phyloP scores from a whole-genome alignment of 2,113 vertebrate genomes.

The Typhlomys cinereus region DNA sequence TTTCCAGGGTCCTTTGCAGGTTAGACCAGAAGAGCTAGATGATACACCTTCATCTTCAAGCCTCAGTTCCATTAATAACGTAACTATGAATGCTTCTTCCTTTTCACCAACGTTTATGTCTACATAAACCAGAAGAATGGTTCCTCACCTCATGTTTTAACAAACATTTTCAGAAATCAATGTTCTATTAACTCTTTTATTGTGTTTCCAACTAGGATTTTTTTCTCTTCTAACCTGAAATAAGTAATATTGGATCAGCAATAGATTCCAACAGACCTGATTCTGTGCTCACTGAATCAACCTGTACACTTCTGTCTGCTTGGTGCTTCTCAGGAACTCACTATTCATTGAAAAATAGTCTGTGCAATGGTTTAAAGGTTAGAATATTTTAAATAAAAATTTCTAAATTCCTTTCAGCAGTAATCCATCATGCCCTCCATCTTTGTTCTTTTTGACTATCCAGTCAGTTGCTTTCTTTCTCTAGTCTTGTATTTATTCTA shows the following conservation, averaged over 20 bases:
- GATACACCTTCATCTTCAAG: background rate
- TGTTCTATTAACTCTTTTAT: background rate
- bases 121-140: background rate
- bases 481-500: conserved; percentile 48
- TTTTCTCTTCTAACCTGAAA: background rate
- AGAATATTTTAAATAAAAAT: background rate
- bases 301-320: background rate
- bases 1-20: background rate
- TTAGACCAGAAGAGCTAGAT: background rate
- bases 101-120: background rate
- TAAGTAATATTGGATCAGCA: background rate
- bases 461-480: background rate
- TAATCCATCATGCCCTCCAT: background rate
- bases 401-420: background rate
- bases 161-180: background rate
- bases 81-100: background rate
- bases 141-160: background rate
- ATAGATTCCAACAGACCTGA: background rate
- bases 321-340: background rate
- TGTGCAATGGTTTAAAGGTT: background rate
- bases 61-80: rapidly evolving
- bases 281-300: background rate
- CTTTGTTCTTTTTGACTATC: background rate
- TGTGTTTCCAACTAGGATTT: background rate
- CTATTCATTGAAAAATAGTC: too few species aligned